These are phyloP conservation scores for Chloroclystis v-ata DNA, from an alignment of 2,888 invertebrate species.

Conservation along the genomic window DNA sequence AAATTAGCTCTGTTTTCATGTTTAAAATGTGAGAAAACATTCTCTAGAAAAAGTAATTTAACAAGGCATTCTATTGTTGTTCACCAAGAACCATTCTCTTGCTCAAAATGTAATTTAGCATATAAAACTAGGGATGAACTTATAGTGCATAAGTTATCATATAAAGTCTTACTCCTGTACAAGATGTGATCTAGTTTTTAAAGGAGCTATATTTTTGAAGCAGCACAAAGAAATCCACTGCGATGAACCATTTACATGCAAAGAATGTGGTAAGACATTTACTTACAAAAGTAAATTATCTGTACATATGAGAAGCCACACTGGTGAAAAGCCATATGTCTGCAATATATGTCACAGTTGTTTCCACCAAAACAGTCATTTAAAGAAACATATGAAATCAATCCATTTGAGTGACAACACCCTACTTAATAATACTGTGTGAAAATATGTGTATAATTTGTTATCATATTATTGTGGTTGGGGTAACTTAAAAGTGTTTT, in stretches of 20 bases:
- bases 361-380: neutral
- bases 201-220: neutral
- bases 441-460: too few species aligned
- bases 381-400: neutral
- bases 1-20: neutral
- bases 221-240: neutral
- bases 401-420: neutral
- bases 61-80: neutral
- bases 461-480: too few species aligned
- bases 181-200: neutral
- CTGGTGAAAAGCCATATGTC: neutral
- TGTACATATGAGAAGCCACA: neutral
- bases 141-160: neutral
- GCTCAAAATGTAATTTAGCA: neutral
- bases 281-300: neutral
- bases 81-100: neutral
- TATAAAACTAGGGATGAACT: neutral
- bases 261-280: neutral
- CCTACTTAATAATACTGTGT: neutral
- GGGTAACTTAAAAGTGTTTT: too few species aligned
- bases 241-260: neutral
- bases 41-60: neutral
- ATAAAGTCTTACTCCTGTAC: neutral
- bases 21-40: neutral
- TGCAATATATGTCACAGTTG: neutral